phyloP scores from a whole-genome alignment of 2,113 vertebrate species.

The Mobula birostris region DNA sequence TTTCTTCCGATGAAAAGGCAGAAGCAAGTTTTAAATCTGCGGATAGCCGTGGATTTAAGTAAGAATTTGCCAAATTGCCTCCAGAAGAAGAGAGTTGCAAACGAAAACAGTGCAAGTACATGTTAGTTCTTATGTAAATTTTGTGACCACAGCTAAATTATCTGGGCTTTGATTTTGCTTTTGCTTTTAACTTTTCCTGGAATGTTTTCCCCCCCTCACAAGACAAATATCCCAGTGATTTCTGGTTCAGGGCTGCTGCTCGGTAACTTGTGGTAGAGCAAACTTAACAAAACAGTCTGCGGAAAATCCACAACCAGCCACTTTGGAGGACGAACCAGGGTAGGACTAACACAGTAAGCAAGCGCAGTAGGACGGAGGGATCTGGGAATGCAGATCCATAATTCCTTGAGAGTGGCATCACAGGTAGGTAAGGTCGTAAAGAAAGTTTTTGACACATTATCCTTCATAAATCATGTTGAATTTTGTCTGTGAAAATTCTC shows the following conservation, averaged over 20 bases:
- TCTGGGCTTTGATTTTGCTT: not conserved
- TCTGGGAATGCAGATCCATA: too few species aligned
- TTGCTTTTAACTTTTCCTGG: not conserved
- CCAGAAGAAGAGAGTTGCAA: not conserved
- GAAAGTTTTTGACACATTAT: too few species aligned
- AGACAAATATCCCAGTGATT: not conserved
- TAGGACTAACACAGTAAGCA: too few species aligned
- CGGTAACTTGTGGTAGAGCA: not conserved
- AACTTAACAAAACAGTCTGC: not conserved
- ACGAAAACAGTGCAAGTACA: not conserved
- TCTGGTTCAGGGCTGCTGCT: not conserved
- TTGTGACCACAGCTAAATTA: not conserved
- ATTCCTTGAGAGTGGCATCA: too few species aligned
- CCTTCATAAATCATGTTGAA: too few species aligned
- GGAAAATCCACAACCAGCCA: not conserved
- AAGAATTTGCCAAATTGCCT: not conserved
- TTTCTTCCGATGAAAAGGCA: constrained; percentile 46
- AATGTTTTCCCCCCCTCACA: not conserved
- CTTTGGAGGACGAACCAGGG: too few species aligned
- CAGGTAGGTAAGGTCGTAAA: too few species aligned
- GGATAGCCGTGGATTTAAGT: not conserved
- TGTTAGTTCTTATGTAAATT: not conserved
- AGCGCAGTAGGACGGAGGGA: too few species aligned
- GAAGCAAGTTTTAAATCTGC: not conserved
- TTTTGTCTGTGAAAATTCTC: too few species aligned